A percentile compares a stretch with the other conserved stretches of the same genome.
Conservation (phyloP, 2,888 invertebrate species). For the Dicranocentrus wangi region DNA sequence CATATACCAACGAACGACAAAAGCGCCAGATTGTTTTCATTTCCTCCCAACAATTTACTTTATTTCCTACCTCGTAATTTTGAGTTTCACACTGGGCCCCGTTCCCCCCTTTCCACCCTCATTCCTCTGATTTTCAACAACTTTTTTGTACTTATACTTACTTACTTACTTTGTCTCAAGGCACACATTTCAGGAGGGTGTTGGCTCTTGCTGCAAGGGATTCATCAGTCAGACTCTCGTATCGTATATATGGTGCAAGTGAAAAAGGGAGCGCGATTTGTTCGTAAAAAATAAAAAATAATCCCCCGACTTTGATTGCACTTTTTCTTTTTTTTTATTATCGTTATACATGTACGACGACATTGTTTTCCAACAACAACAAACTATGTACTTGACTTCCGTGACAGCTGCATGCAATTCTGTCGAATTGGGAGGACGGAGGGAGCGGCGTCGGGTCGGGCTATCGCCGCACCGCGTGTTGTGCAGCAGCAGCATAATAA, state of each 20-base stretch:
- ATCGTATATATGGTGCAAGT: neutral
- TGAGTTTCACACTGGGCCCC: constrained; percentile 10
- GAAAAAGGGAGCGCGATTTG: neutral
- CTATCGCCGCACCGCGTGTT: neutral
- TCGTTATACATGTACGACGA: too few relatives aligned
- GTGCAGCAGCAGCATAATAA: neutral
- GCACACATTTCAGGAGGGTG: constrained; percentile 19
- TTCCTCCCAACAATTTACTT: constrained; percentile 36
- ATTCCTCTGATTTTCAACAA: neutral
- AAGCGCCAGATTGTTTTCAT: constrained; percentile 36
- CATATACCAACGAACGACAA: too few relatives aligned
- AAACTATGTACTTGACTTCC: constrained; percentile 19
- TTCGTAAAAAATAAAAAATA: neutral
- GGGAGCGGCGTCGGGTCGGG: too few relatives aligned
- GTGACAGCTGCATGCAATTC: constrained; percentile 40
- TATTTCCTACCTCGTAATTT: constrained; percentile 21
- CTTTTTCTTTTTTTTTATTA: too few relatives aligned
- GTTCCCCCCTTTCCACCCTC: neutral
- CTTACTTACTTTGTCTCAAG: neutral
- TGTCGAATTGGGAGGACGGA: neutral
- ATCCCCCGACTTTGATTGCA: neutral
- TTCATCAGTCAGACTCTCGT: too few relatives aligned
- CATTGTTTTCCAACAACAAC: neutral
- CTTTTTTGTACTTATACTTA: too few relatives aligned
- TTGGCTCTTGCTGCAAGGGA: too few relatives aligned